Base-by-base conservation (phyloP, 2,797 vertebrate genomes). In the Phataginus tricuspis region DNA sequence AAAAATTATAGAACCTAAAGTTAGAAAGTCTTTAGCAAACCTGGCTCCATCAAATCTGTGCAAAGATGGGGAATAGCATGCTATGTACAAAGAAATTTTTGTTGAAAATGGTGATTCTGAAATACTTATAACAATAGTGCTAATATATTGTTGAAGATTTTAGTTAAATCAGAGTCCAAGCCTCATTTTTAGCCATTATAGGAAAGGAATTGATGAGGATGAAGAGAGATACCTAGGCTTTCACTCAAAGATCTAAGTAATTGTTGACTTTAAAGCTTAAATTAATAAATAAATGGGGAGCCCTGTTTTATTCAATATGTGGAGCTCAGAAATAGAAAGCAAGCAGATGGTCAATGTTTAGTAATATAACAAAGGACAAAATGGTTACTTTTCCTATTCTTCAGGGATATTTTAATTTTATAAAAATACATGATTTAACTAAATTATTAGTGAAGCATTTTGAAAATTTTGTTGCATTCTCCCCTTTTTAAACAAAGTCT, bases 291-390 rank as follows among this genome's bases (percentile, higher is more conserved):
- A 61, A 39, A 39, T 37, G 2, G 8, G 8, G 10, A 87, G 4
- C 1, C 7, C 7, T 19, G 51, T 68, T 59, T n/a, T 64, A 31
- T 49, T 63, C 34, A 75, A 2, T 34, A 93, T 93, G 42, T 37
- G 8, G 59, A 83, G 29, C 12, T 89, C 90, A 92, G 71, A 89
- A 97, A 97, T 68, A 87, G 74, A 94, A 98, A 96, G 72, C 29
- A 89, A 92, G n/a, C 57, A 95, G 69, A 68, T 78, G 63, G 64
- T 74, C 51, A 23, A 55, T 88, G 71, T 23, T 95, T 55, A 57
- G 53, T 45, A 42, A 68, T 45, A 53, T 72, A 78, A 86, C 39
- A 29, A 10, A 86, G 96, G 95, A 95, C 78, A 88, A 82, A 97
- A 90, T 51, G 9, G n/a, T 91, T 97, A 39, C 45, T 68, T 90